Evolutionary conservation across 2,888 invertebrate species (phyloP), one percentile per base, ranked within the genome.

Genomic region (Acleris emargana): DNA sequence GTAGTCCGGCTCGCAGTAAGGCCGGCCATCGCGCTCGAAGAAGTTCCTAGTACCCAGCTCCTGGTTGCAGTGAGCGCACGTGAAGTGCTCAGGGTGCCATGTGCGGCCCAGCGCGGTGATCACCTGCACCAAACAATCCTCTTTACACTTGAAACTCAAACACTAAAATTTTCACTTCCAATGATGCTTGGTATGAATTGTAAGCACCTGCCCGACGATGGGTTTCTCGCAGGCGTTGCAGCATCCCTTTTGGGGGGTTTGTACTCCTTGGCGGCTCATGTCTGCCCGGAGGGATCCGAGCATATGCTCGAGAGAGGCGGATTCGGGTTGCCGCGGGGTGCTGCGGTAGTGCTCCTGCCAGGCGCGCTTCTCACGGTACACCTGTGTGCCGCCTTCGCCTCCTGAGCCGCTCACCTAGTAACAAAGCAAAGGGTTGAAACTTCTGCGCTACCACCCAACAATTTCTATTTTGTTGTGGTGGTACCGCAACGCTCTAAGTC

Each of bases 61-160:
- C 83, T 98, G 97, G 81, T 96, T 97, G 94, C 99, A 99, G 84
- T 99, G 98, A 73, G 97, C 97, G 94, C 99, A 99, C 68, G 97
- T 97, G 92, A 99, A 99, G 91, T 99, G 99, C 93, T 99, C 99
- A 54, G 99, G 99, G 89, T 99, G 99, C 99, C 99, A 99, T 71
- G 99, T 99, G 90, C 98, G 97, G 62, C 99, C 99, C 86, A 99
- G 87, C 20, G 99, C 99, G 70, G 99, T 99, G 85, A 98, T 97
- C 76, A 98, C 97, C 92, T 92, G 87, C 67, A 72, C 77, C 32
- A 79, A 74, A 81, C 64, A 78, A 80, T 74, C 74, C 64, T 18
- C 60, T 42, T 13, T 45, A 66, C 72, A 71, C 68, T 68, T 60
- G 68, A 71, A 20, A 51, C 43, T 53, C 28, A 52, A 13, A 57